Evolutionary conservation across 2,888 invertebrate genomes (phyloP).

Genomic region (Harpalus rufipes): DNA sequence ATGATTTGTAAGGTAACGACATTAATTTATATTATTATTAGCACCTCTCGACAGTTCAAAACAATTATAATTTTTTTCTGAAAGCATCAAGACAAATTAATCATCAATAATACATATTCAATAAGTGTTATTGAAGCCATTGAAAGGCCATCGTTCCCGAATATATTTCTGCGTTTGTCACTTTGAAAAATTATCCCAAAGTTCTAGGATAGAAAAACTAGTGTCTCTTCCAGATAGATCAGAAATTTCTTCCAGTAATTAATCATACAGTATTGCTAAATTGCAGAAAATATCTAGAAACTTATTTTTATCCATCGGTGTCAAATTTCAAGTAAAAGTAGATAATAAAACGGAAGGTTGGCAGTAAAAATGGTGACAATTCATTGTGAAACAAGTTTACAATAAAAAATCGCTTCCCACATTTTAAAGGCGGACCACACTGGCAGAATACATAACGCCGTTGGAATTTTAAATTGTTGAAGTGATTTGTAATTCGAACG

Average conservation of each 20-base stretch:
- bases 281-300: neutral
- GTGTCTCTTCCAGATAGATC: neutral
- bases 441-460: neutral
- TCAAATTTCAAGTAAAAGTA: neutral
- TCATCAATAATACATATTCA: no score
- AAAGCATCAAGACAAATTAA: no score
- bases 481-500: neutral
- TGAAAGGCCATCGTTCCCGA: neutral
- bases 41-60: no score
- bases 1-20: neutral
- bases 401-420: slow-evolving; percentile 2
- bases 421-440: neutral
- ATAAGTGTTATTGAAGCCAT: neutral
- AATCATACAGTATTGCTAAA: neutral
- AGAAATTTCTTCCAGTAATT: neutral
- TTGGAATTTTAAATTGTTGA: neutral
- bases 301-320: neutral
- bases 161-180: neutral
- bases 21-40: neutral
- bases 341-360: neutral
- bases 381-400: neutral
- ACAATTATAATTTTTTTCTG: no score
- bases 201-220: neutral
- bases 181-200: neutral
- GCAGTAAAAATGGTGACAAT: neutral